Evolutionary conservation across 1,140 invertebrate genomes (phyloP), one percentile per base, ranked within the genome.

Genomic region (Monochamus saltuarius): DNA sequence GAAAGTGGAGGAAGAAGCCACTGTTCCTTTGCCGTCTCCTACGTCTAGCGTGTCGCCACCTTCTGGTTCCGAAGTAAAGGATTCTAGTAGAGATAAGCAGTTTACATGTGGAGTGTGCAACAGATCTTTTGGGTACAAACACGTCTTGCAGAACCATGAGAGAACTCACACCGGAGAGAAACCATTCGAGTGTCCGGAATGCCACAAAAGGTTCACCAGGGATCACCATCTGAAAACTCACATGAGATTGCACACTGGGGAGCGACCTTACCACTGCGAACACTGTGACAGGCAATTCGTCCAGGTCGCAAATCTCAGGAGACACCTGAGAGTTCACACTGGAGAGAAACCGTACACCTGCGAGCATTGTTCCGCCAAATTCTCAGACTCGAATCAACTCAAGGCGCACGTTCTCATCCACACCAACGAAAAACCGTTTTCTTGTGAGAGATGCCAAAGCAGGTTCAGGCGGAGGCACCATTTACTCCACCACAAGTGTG

Each of bases 91-190:
- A 1, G 91, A 94, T 65, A 91, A 92, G 73, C 85, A 89, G 2
- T 97, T 97, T 77, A 91, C 87, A 2, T 97, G 94, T 78, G 85
- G 86, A 50, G 87, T 92, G 3, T 97, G 94, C 77, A 87, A 87
- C 39, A 56, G 73, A 36, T 90, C 88, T 1, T 97, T 96, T 70
- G 93, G 92, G 7, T 96, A 97, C 80, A 97, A 97, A 73, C 94
- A 97, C 76, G 94, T 97, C 2, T 79, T 96, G 14, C 93, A 96
- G 74, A 99, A 98, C 73, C 95, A 98, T 76, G 93, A 97, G 65
- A 86, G 95, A 50, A 98, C 95, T 0, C 96, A 98, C 75, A 98
- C 95, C 0, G 95, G 96, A 0, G 94, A 96, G 73, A 96, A 97
- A 71, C 96, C 96, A 0, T 98, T 98, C 79, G 91, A 96, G 72